Evolutionary conservation across 2,113 vertebrate genomes (phyloP).

Genomic region (Peromyscus maniculatus): DNA sequence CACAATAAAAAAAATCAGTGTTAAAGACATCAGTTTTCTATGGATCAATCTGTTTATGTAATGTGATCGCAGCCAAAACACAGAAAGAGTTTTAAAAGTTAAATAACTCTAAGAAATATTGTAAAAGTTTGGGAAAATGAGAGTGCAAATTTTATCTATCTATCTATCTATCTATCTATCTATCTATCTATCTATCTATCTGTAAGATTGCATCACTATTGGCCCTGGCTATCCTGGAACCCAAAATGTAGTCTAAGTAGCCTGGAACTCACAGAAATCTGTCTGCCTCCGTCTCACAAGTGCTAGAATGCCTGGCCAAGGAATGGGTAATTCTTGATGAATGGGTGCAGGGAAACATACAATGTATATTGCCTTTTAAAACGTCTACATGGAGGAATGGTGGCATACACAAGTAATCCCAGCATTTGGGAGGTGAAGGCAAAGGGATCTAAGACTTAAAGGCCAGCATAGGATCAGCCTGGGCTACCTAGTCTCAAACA

Average conservation of each 20-base stretch:
- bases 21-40: not conserved
- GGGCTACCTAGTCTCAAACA: not conserved
- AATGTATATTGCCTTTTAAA: not conserved
- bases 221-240: not conserved
- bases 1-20: not conserved
- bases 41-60: not conserved
- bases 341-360: not conserved
- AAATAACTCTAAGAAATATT: not conserved
- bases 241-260: not conserved
- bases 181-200: too few relatives aligned
- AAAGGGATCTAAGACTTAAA: not conserved
- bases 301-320: not conserved
- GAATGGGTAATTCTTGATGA: not conserved
- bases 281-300: not conserved
- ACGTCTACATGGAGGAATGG: accelerated
- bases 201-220: not conserved
- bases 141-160: not conserved
- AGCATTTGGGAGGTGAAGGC: too few relatives aligned
- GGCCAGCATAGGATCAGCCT: not conserved
- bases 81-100: not conserved
- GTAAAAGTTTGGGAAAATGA: not conserved
- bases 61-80: not conserved
- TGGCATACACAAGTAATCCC: not conserved
- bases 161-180: too few relatives aligned
- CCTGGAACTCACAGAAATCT: not conserved